Percentiles rank a stretch among this genome's conserved stretches.
Evolutionary conservation across 1,140 invertebrate genomes (phyloP).

Genomic region (Bombus vancouverensis): DNA sequence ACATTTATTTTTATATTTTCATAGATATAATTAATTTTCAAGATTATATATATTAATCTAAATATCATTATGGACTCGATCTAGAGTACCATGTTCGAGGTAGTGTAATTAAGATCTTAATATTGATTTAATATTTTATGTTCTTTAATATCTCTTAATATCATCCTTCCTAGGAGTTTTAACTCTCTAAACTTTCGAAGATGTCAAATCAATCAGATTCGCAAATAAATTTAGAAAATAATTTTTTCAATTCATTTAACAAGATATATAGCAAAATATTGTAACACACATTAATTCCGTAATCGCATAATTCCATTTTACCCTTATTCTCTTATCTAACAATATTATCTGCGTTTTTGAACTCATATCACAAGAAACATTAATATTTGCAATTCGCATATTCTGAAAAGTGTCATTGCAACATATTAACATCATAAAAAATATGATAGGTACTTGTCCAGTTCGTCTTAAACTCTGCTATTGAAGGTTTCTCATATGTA

Average conservation of each 20-base stretch:
- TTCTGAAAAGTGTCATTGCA: not conserved
- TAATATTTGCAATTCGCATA: not conserved
- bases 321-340: not conserved
- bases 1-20: conserved; percentile 17
- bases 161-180: not conserved
- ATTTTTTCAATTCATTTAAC: not conserved
- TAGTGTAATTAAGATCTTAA: conserved; percentile 43
- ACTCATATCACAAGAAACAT: not conserved
- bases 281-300: not conserved
- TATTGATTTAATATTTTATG: not conserved
- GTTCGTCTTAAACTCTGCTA: not conserved
- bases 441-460: not conserved
- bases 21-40: not conserved
- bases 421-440: not conserved
- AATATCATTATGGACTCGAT: conserved; percentile 22
- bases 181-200: not conserved
- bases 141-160: not conserved
- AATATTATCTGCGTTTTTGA: not conserved
- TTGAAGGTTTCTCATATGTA: not conserved
- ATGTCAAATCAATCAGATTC: not conserved
- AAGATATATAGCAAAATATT: not conserved
- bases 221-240: not conserved
- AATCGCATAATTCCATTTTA: not conserved
- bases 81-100: conserved; percentile 37
- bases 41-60: conserved; percentile 17